Evolutionary conservation across 1,140 invertebrate species (phyloP).

Genomic region (Lepidurus apus): DNA sequence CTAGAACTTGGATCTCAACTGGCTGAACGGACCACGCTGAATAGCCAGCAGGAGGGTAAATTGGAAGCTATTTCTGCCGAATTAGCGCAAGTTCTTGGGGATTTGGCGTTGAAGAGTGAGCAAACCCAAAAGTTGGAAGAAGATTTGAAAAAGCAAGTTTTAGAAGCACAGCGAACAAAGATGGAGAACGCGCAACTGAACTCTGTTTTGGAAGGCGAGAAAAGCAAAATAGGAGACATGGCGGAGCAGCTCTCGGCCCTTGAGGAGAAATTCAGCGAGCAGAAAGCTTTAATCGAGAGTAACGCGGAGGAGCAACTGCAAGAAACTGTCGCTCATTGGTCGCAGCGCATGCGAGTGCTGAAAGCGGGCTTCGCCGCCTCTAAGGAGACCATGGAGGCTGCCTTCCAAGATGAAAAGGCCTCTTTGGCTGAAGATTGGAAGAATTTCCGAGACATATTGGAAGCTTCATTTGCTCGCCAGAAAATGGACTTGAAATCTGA

Average conservation of each 20-base stretch:
- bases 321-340: slow-evolving; percentile 2
- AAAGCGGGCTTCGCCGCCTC: not conserved
- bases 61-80: no score
- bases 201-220: not conserved
- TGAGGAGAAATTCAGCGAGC: not conserved
- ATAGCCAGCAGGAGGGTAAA: no score
- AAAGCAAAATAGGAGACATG: not conserved
- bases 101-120: not conserved
- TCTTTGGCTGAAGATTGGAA: not conserved
- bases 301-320: not conserved
- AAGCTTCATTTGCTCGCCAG: not conserved
- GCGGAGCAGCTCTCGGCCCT: not conserved
- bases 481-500: not conserved
- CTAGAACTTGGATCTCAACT: no score
- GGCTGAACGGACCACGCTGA: no score
- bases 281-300: slow-evolving; percentile 24
- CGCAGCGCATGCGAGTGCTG: not conserved
- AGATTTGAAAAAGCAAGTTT: not conserved
- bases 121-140: not conserved
- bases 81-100: no score
- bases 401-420: not conserved
- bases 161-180: not conserved
- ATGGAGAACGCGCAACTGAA: not conserved
- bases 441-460: not conserved
- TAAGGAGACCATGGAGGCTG: not conserved